Evolutionary conservation across 2,797 vertebrate genomes (phyloP), one percentile per base, ranked within the genome.

Genomic region (Sandelia bainsii): DNA sequence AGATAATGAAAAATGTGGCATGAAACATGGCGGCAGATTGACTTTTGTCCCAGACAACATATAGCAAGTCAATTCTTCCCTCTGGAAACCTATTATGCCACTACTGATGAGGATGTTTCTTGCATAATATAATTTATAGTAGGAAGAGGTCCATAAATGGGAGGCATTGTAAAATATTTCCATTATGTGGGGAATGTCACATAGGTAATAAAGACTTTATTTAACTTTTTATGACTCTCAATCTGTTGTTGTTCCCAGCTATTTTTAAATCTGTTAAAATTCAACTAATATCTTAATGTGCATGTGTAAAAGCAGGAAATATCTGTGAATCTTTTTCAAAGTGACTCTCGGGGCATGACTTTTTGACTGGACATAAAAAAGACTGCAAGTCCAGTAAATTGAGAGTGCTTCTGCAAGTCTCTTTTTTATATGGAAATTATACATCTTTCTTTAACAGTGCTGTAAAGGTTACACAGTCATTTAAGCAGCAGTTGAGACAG

Each of bases 1-100:
- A 95, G 95, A 96, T 96, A 95, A 97, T 97, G 96, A 97, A 97
- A 95, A 96, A 95, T 88, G 94, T 90, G 95, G 91, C 93, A 95
- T 96, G 97, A 96, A 98, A 97, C 94, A 96, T 94, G 93, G 93
- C 93, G 90, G 95, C 95, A 96, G 95, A 96, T 95, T 96, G 95
- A 95, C 96, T 96, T 96, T 96, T 92, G 93, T 97, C 96, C 95
- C 95, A 94, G 95, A 93, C 94, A 95, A 96, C 95, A 94, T 96
- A 95, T 89, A 96, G 94, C 89, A 90, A 95, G 94, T 95, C 85
- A 89, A 94, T 94, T 93, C 93, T 93, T 95, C 92, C 86, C 95
- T 92, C 93, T 91, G 90, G 93, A 94, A 96, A 94, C 93, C 95
- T 95, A 90, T 93, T 90, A 96, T 89, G 95, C 93, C 93, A 90